Percentiles rank a stretch among this genome's conserved stretches.
Conservation (phyloP, 2,888 invertebrate species). For the Pardosa pseudoannulata region DNA sequence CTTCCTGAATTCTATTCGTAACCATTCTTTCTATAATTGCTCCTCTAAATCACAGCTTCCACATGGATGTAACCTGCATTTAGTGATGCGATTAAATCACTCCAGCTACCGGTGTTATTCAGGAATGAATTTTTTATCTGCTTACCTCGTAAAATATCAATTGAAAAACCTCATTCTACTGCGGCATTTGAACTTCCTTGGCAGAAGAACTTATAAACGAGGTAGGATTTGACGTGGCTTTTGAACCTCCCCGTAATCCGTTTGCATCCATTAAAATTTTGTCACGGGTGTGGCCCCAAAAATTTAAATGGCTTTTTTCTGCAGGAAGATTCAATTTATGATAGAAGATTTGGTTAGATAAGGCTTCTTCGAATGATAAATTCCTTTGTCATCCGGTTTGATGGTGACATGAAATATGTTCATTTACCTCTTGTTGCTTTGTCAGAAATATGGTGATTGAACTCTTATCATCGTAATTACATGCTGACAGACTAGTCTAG, state of each 20-base stretch:
- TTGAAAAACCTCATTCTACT: background rate
- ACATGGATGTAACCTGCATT: background rate
- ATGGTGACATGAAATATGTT: too few relatives aligned
- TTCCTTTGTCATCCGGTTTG: too few relatives aligned
- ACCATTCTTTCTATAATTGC: too few relatives aligned
- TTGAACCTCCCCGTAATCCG: background rate
- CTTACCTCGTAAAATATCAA: background rate
- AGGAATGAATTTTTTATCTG: background rate
- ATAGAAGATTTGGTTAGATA: too few relatives aligned
- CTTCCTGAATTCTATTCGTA: too few relatives aligned
- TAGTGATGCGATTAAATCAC: background rate
- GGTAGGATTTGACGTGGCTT: background rate
- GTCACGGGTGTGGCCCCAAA: background rate
- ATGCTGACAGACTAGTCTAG: too few relatives aligned
- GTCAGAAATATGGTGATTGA: too few relatives aligned
- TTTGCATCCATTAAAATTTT: background rate
- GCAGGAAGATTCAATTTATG: background rate
- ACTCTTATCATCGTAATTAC: too few relatives aligned
- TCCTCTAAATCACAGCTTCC: background rate
- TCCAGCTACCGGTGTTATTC: background rate
- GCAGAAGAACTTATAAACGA: background rate
- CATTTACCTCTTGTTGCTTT: too few relatives aligned
- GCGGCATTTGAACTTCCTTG: background rate
- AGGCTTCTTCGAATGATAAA: too few relatives aligned
- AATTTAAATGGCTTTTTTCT: background rate